Evolutionary conservation across 2,888 invertebrate species (phyloP).

Genomic region (Ectobius pallidus): DNA sequence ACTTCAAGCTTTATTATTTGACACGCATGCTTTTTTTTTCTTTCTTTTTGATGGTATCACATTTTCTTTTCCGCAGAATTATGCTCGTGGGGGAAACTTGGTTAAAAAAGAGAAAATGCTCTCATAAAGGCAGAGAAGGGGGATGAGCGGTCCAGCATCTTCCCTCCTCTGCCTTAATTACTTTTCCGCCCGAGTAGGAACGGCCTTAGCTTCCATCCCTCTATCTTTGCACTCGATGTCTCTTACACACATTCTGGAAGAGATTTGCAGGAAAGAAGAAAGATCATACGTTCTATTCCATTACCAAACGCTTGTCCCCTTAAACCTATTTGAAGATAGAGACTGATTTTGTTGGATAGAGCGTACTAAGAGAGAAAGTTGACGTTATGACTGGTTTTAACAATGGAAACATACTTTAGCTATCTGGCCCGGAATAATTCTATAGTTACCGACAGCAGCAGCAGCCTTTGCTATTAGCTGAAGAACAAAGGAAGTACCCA

Average conservation of each 20-base stretch:
- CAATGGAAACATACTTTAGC: conserved; percentile 13
- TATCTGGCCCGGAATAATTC: background rate
- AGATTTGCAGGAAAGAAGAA: conserved; percentile 14
- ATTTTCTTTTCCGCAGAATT: conserved; percentile 10
- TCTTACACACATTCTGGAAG: background rate
- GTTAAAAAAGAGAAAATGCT: background rate
- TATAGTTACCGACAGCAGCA: too few species aligned
- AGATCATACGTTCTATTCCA: background rate
- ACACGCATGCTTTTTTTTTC: too few species aligned
- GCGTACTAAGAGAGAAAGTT: background rate
- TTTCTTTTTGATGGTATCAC: background rate
- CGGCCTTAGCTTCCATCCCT: conserved; percentile 1
- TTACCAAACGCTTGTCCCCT: conserved; percentile 4
- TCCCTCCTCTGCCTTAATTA: conserved; percentile 21
- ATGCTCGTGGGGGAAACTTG: conserved; percentile 3
- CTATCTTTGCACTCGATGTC: background rate
- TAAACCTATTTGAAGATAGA: conserved; percentile 13
- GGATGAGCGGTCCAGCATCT: background rate
- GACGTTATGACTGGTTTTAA: conserved; percentile 8
- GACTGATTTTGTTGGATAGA: background rate
- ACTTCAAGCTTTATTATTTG: too few species aligned
- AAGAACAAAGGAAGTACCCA: background rate
- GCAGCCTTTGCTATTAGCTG: too few species aligned
- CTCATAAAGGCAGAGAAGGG: background rate
- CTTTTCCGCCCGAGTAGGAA: conserved; percentile 21